Conservation (phyloP, 2,797 vertebrate genomes). For the Sciurus carolinensis region DNA sequence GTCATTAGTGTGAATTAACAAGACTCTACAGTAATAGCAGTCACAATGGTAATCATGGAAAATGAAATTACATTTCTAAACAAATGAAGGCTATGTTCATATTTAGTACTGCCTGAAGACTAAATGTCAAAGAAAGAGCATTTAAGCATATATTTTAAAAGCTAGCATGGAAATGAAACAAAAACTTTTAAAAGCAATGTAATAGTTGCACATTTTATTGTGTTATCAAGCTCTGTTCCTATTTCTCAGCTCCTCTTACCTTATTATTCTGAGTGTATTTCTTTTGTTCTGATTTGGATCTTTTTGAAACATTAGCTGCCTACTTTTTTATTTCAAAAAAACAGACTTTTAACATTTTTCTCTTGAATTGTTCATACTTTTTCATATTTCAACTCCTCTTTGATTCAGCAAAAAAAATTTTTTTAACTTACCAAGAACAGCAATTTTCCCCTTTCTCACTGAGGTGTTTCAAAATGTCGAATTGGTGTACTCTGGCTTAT, state of each 20-base stretch:
- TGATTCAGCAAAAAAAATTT: not conserved
- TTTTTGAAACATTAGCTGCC: not conserved
- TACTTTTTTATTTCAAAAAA: not conserved
- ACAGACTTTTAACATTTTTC: not conserved
- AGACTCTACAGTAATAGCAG: conserved; percentile 64
- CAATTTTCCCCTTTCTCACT: not conserved
- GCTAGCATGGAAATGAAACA: not conserved
- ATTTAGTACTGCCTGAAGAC: conserved; percentile 69
- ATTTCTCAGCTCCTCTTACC: not conserved
- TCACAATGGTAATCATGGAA: conserved; percentile 75
- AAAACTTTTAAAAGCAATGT: conserved; percentile 40
- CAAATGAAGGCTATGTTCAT: conserved; percentile 66
- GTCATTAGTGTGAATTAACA: conserved; percentile 80
- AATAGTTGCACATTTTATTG: conserved; percentile 31
- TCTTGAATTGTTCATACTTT: not conserved
- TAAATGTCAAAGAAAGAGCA: conserved; percentile 69
- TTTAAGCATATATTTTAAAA: conserved; percentile 66
- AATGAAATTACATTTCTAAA: conserved; percentile 80
- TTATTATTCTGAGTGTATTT: conserved; percentile 24
- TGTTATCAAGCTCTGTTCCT: not conserved
- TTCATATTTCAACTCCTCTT: not conserved
- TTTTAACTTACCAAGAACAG: not conserved
- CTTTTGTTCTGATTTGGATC: not conserved
- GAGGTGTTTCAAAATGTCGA: conserved; percentile 29
- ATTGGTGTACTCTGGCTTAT: not conserved